Percentiles rank a stretch among this genome's conserved stretches.
Conservation (phyloP, 2,113 vertebrate genomes). For the Engraulis encrasicolus region DNA sequence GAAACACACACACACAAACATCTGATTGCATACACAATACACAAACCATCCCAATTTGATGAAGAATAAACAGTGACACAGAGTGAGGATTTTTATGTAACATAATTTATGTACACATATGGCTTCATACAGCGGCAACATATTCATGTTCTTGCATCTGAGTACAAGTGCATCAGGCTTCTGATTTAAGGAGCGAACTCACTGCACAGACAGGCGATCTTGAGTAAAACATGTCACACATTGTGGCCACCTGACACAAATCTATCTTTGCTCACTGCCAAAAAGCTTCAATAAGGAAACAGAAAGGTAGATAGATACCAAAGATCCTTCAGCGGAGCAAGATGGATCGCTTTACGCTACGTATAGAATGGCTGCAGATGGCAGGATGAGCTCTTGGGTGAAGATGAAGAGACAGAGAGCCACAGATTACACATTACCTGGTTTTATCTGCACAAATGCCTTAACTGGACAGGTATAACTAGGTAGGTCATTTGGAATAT, state of each 20-base stretch:
- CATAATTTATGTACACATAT: slow-evolving; percentile 89
- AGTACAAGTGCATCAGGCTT: slow-evolving; percentile 82
- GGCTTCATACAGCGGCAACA: slow-evolving; percentile 87
- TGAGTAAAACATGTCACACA: slow-evolving; percentile 35
- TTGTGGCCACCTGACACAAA: slow-evolving; percentile 40
- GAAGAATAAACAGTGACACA: slow-evolving; percentile 61
- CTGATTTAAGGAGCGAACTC: slow-evolving; percentile 71
- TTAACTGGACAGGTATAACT: too few relatives aligned
- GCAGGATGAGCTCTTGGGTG: too few relatives aligned
- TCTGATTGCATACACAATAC: neutral
- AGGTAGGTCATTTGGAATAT: too few relatives aligned
- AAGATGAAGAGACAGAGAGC: too few relatives aligned
- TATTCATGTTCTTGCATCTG: slow-evolving; percentile 75
- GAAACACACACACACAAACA: neutral
- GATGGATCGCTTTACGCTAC: too few relatives aligned
- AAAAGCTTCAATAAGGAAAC: slow-evolving; percentile 52
- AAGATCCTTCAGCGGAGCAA: too few relatives aligned
- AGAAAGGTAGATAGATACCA: slow-evolving; percentile 65
- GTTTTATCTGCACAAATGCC: too few relatives aligned
- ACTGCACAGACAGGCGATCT: slow-evolving; percentile 50
- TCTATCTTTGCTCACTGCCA: slow-evolving; percentile 38
- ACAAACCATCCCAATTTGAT: neutral
- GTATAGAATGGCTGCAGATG: too few relatives aligned
- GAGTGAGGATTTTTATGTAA: slow-evolving; percentile 67
- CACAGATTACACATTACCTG: too few relatives aligned